A percentile compares a stretch with the other conserved stretches of the same genome.
Evolutionary conservation across 2,888 invertebrate species (phyloP).

Genomic region (Ectobius pallidus): DNA sequence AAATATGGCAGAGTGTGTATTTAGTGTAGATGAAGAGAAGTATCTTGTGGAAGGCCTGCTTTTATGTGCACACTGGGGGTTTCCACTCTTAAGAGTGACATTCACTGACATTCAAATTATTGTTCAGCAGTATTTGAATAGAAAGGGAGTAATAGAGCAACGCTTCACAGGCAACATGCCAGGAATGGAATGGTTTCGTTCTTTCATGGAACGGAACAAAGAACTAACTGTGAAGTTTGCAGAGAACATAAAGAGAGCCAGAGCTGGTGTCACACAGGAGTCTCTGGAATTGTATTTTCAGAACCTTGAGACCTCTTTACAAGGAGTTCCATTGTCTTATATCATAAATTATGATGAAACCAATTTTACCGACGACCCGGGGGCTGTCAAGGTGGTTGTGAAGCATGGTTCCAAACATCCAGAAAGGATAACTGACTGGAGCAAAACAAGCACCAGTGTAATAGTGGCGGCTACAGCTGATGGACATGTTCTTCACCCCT

Average conservation of each 20-base stretch:
- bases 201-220: conserved; percentile 40
- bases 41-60: neutral
- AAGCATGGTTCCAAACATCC: conserved; percentile 50
- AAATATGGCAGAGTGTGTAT: too few species aligned
- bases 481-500: conserved; percentile 50
- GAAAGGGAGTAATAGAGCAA: conserved; percentile 41
- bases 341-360: too few species aligned
- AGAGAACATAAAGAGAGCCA: conserved; percentile 44
- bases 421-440: conserved; percentile 53
- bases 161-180: neutral
- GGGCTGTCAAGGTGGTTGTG: conserved; percentile 38
- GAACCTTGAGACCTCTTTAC: conserved; percentile 36
- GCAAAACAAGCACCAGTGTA: too few species aligned
- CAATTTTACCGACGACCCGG: too few species aligned
- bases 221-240: conserved; percentile 36
- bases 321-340: conserved; percentile 13
- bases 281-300: conserved; percentile 44
- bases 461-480: conserved; percentile 51
- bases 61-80: neutral
- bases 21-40: too few species aligned
- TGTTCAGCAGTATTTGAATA: conserved; percentile 40
- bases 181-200: conserved; percentile 45
- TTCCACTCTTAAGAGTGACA: neutral
- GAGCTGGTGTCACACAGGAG: conserved; percentile 43
- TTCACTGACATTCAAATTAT: neutral